Conservation (phyloP, 2,113 vertebrate species). For the Bufo bufo region DNA sequence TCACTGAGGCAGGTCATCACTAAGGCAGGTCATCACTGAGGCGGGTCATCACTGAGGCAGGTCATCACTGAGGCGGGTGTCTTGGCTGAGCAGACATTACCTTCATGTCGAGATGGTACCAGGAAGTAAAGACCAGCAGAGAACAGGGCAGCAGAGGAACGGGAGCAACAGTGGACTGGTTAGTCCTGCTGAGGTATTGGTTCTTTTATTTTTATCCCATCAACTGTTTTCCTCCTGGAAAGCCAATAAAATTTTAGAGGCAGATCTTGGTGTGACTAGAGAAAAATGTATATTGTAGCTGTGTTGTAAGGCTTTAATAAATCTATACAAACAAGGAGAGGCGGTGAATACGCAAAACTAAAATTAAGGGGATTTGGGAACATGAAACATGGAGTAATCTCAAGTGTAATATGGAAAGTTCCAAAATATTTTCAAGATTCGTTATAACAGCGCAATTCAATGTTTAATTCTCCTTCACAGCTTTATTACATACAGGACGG, state of each 20-base stretch:
- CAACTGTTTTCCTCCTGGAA: too few species aligned
- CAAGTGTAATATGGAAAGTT: constrained; percentile 16
- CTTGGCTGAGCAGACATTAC: too few species aligned
- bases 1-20: too few species aligned
- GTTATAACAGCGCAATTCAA: not conserved
- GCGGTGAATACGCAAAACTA: not conserved
- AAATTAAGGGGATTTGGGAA: constrained; percentile 2
- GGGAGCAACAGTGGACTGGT: too few species aligned
- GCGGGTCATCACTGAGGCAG: too few species aligned
- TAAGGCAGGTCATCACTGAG: too few species aligned
- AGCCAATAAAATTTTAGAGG: not conserved
- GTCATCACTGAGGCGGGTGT: too few species aligned
- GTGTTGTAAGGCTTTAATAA: not conserved
- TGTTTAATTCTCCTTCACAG: not conserved
- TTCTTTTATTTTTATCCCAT: too few species aligned
- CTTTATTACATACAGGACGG: not conserved
- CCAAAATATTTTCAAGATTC: not conserved
- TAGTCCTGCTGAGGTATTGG: too few species aligned
- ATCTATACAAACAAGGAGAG: not conserved
- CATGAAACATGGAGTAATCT: not conserved
- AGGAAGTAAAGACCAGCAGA: too few species aligned
- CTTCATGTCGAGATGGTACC: too few species aligned
- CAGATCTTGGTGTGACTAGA: not conserved
- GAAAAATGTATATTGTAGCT: not conserved
- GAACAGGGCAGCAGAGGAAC: too few species aligned